A percentile compares a stretch with the other conserved stretches of the same genome.
phyloP scores from a whole-genome alignment of 1,140 invertebrate species.

The Euura saliciscinereae region DNA sequence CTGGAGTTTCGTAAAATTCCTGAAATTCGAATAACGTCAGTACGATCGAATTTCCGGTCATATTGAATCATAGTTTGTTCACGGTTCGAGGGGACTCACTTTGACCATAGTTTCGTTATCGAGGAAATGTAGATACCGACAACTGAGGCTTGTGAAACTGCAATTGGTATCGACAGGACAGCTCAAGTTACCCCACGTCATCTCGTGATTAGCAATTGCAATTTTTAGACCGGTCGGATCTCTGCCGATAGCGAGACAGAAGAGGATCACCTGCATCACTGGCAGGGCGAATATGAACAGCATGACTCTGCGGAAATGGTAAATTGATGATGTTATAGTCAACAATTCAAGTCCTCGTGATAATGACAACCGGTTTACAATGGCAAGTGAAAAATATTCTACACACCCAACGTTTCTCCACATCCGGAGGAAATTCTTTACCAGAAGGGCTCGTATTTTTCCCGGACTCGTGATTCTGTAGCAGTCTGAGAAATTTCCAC shows the following conservation, averaged over 20 bases:
- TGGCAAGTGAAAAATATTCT: neutral
- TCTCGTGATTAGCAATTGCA: slow-evolving; percentile 87
- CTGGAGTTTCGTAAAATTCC: slow-evolving; percentile 71
- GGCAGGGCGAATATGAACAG: slow-evolving; percentile 91
- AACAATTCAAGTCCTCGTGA: neutral
- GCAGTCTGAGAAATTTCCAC: slow-evolving; percentile 60
- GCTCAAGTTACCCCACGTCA: slow-evolving; percentile 64
- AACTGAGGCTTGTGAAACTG: slow-evolving; percentile 73
- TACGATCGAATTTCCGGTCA: no score
- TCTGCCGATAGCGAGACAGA: slow-evolving; percentile 92
- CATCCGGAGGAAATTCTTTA: slow-evolving; percentile 93
- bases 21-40: slow-evolving; percentile 48
- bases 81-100: slow-evolving; percentile 37
- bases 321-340: slow-evolving; percentile 1
- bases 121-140: slow-evolving; percentile 75
- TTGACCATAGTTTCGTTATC: slow-evolving; percentile 68
- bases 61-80: no score
- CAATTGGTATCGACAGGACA: slow-evolving; percentile 63
- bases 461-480: slow-evolving; percentile 70
- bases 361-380: neutral
- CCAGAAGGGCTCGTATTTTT: slow-evolving; percentile 80
- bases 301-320: slow-evolving; percentile 70
- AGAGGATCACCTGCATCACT: slow-evolving; percentile 92
- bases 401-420: slow-evolving; percentile 85
- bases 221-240: slow-evolving; percentile 85